These are phyloP conservation scores for Drosophila pseudoobscura DNA, from an alignment of 1,140 invertebrate genomes.

Conservation along the genomic window DNA sequence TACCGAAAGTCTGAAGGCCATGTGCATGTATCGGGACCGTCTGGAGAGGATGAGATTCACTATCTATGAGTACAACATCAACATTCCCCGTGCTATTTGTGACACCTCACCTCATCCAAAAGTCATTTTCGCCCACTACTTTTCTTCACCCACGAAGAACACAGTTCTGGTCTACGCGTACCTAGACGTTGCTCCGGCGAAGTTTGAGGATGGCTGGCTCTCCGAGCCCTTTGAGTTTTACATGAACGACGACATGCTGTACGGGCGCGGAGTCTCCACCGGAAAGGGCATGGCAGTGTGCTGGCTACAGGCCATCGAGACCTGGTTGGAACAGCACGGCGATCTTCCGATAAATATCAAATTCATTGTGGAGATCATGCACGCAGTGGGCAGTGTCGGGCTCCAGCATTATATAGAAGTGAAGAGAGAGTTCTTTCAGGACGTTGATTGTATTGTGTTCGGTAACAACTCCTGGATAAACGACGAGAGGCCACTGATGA, in stretches of 20 bases:
- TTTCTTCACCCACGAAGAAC: conserved; percentile 31
- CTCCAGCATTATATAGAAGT: conserved; percentile 18
- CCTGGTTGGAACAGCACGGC: conserved; percentile 14
- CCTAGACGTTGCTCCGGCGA: conserved; percentile 34
- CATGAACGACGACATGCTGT: conserved; percentile 1
- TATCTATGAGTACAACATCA: background rate
- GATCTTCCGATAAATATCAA: conserved; percentile 50
- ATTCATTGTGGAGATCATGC: conserved; percentile 38
- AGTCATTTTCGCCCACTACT: conserved; percentile 44
- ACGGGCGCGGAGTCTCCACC: conserved; percentile 41
- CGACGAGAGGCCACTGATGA: conserved; percentile 8
- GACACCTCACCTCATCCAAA: background rate
- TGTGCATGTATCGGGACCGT: background rate
- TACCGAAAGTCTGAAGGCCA: background rate
- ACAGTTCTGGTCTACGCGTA: conserved; percentile 41
- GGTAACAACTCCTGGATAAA: conserved; percentile 43
- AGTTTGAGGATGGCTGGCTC: conserved; percentile 20
- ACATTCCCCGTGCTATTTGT: background rate
- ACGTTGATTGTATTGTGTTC: conserved; percentile 40
- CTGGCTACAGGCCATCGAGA: conserved; percentile 43
- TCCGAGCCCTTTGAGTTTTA: conserved; percentile 29
- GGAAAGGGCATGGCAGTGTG: conserved; percentile 49
- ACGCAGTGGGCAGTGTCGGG: conserved; percentile 37
- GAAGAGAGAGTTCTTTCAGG: conserved; percentile 23
- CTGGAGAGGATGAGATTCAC: conserved; percentile 6